These are phyloP conservation scores for Lagodon rhomboides DNA, from an alignment of 2,797 vertebrate species.

Conservation along the genomic window DNA sequence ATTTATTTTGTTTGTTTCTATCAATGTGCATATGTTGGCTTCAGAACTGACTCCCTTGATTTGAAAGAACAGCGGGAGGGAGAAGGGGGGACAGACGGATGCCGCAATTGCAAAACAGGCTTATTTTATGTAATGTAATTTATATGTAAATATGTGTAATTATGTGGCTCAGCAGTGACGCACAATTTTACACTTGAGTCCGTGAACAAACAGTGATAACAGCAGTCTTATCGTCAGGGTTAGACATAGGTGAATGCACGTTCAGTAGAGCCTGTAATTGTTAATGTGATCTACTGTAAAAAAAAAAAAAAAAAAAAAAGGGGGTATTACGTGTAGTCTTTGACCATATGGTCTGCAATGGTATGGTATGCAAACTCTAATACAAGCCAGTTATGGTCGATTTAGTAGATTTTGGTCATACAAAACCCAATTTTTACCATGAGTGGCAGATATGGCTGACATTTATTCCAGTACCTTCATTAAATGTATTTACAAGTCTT, in stretches of 20 bases:
- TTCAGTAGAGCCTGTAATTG: neutral
- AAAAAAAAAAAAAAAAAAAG: no score
- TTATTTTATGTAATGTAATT: neutral
- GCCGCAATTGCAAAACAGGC: neutral
- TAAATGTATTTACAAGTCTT: no score
- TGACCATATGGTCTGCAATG: no score
- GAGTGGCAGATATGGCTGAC: neutral
- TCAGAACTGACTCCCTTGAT: no score
- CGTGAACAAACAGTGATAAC: neutral
- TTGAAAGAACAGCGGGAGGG: no score
- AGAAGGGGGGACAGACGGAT: neutral
- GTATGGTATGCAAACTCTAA: neutral
- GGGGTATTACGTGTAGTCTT: no score
- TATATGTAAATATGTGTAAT: slow-evolving; percentile 2
- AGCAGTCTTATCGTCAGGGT: neutral
- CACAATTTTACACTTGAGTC: neutral
- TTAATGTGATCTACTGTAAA: neutral
- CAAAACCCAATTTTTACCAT: no score
- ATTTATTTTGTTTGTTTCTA: no score
- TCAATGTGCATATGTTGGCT: no score
- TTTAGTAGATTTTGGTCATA: no score
- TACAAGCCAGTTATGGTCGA: neutral
- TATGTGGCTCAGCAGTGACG: slow-evolving; percentile 4
- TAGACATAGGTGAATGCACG: neutral
- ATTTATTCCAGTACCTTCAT: no score